Evolutionary conservation across 2,113 vertebrate genomes (phyloP).

Genomic region (Callipepla squamata): DNA sequence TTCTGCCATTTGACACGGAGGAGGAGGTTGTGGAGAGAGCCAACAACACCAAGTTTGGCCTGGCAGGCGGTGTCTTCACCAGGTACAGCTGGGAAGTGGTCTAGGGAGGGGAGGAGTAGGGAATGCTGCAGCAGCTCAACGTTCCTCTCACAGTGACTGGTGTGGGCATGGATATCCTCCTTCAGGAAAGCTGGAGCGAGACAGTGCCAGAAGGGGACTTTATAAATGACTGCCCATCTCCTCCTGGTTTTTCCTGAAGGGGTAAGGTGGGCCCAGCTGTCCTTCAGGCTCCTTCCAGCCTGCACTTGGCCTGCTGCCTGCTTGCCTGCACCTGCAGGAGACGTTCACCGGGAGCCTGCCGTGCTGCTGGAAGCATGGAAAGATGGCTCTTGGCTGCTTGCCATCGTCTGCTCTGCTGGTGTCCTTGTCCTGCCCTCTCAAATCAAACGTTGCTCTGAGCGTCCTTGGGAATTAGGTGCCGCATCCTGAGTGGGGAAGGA

Average conservation of each 20-base stretch:
- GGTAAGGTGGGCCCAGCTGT: background rate
- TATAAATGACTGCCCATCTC: background rate
- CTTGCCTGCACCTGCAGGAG: background rate
- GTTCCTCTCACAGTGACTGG: background rate
- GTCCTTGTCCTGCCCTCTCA: background rate
- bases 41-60: conserved; percentile 88
- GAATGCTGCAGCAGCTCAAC: background rate
- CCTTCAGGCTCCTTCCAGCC: background rate
- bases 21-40: conserved; percentile 90
- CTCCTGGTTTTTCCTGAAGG: background rate
- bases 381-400: background rate
- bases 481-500: background rate
- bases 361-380: background rate
- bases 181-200: background rate
- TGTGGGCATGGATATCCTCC: background rate
- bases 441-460: background rate
- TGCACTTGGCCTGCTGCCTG: background rate
- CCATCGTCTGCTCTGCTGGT: background rate
- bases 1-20: conserved; percentile 92
- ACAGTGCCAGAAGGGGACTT: background rate
- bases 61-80: conserved; percentile 96
- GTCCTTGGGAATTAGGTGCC: background rate
- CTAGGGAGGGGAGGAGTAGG: background rate
- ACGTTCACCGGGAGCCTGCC: background rate
- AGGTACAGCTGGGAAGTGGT: conserved; percentile 74